Percentiles rank a stretch among this genome's conserved stretches.
These are phyloP conservation scores for Cyclura pinguis DNA, from an alignment of 2,797 vertebrate genomes.

Conservation along the genomic window DNA sequence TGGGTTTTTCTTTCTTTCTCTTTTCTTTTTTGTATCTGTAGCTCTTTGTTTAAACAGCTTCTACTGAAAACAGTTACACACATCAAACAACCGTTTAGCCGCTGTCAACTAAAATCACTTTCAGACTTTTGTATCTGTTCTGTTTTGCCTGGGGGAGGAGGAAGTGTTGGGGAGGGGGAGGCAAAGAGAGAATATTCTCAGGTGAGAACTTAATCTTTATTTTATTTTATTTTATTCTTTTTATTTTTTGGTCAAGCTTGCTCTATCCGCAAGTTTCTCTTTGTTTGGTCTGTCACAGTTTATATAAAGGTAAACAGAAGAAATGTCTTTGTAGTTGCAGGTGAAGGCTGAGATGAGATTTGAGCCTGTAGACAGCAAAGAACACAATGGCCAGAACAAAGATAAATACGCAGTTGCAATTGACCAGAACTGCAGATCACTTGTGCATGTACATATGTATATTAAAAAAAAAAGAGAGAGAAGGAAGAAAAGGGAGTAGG, in stretches of 20 bases:
- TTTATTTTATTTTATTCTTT: neutral
- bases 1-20: neutral
- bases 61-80: slow-evolving; percentile 59
- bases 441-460: neutral
- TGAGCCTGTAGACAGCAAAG: slow-evolving; percentile 55
- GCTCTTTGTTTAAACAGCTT: slow-evolving; percentile 61
- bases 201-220: slow-evolving; percentile 55
- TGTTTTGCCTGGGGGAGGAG: slow-evolving; percentile 43
- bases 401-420: slow-evolving; percentile 41
- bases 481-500: neutral
- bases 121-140: slow-evolving; percentile 45
- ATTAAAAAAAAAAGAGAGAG: neutral
- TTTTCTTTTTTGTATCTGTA: slow-evolving; percentile 52
- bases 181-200: slow-evolving; percentile 15
- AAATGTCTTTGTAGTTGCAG: slow-evolving; percentile 70
- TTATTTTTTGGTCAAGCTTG: slow-evolving; percentile 64
- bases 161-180: slow-evolving; percentile 6
- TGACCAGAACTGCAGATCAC: slow-evolving; percentile 39
- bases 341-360: slow-evolving; percentile 66
- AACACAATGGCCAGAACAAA: slow-evolving; percentile 59
- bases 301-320: slow-evolving; percentile 66
- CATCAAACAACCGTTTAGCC: slow-evolving; percentile 65
- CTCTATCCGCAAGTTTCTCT: slow-evolving; percentile 63
- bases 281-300: slow-evolving; percentile 68
- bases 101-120: slow-evolving; percentile 56